Evolutionary conservation across 2,888 invertebrate species (phyloP).

Genomic region (Phalera bucephala): DNA sequence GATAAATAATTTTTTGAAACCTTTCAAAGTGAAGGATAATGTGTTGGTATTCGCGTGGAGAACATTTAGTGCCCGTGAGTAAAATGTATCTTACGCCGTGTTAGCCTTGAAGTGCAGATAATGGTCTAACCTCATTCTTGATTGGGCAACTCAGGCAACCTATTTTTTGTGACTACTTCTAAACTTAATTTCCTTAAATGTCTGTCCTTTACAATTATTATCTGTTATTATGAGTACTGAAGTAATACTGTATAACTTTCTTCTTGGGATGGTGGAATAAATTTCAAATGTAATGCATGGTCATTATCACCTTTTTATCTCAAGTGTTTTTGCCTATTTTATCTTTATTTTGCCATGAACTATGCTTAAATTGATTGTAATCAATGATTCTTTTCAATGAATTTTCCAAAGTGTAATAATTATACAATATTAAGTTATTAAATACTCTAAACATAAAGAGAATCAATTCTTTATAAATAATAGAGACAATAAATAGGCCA

Average conservation of each 20-base stretch:
- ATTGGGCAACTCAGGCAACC: constrained; percentile 28
- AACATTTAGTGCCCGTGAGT: constrained; percentile 60
- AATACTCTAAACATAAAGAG: too few relatives aligned
- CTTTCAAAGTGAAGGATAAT: constrained; percentile 43
- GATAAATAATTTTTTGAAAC: constrained; percentile 57
- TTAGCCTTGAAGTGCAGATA: constrained; percentile 39
- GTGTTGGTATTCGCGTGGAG: constrained; percentile 50
- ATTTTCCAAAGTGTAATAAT: too few relatives aligned
- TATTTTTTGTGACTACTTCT: constrained; percentile 20
- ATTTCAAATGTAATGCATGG: neutral
- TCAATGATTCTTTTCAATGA: too few relatives aligned
- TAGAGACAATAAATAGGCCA: too few relatives aligned
- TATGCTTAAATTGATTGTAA: too few relatives aligned
- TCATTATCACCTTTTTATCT: too few relatives aligned
- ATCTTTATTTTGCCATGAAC: too few relatives aligned
- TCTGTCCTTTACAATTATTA: neutral
- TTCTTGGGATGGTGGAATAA: constrained; percentile 28
- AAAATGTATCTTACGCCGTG: constrained; percentile 22
- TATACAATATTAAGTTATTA: too few relatives aligned
- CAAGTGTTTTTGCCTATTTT: too few relatives aligned
- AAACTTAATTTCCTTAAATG: neutral
- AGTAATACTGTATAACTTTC: neutral
- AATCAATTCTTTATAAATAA: too few relatives aligned
- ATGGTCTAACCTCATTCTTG: constrained; percentile 47
- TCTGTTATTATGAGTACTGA: constrained; percentile 7